These are phyloP conservation scores for Synanthedon myopaeformis DNA, from an alignment of 2,888 invertebrate genomes.

Conservation along the genomic window DNA sequence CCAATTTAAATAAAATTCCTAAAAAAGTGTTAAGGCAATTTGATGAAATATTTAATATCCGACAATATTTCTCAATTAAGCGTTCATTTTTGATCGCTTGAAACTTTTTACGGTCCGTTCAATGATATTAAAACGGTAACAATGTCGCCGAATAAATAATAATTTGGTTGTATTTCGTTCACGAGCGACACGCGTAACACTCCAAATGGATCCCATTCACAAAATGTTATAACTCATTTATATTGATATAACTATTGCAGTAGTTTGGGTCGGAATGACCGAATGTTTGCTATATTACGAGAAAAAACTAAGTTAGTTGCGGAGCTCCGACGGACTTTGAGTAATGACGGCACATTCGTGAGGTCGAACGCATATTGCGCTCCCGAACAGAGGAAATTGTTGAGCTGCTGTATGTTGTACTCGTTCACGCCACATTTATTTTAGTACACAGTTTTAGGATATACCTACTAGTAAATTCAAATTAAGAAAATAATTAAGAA, in stretches of 20 bases:
- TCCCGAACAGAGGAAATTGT: conserved; percentile 13
- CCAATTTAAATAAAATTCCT: no score
- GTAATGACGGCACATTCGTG: conserved; percentile 56
- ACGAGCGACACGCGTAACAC: background rate
- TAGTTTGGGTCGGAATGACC: conserved; percentile 12
- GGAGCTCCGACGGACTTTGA: conserved; percentile 43
- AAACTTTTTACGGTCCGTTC: no score
- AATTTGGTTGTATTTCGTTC: background rate
- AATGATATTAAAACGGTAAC: no score
- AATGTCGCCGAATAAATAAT: background rate
- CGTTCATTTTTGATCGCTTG: no score
- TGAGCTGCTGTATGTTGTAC: conserved; percentile 12
- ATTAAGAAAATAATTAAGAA: no score
- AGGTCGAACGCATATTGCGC: conserved; percentile 55
- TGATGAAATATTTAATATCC: no score
- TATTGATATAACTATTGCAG: conserved; percentile 6
- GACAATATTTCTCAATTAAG: no score
- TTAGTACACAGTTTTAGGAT: no score
- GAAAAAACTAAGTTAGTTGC: conserved; percentile 37
- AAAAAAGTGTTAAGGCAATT: no score
- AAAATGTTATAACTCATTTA: conserved; percentile 18
- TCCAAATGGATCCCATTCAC: conserved; percentile 14
- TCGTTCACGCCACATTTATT: background rate
- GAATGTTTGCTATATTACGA: conserved; percentile 32
- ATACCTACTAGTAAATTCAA: no score